These are phyloP conservation scores for Drosophila atroscutellata DNA, from an alignment of 2,888 invertebrate species.

Conservation along the genomic window DNA sequence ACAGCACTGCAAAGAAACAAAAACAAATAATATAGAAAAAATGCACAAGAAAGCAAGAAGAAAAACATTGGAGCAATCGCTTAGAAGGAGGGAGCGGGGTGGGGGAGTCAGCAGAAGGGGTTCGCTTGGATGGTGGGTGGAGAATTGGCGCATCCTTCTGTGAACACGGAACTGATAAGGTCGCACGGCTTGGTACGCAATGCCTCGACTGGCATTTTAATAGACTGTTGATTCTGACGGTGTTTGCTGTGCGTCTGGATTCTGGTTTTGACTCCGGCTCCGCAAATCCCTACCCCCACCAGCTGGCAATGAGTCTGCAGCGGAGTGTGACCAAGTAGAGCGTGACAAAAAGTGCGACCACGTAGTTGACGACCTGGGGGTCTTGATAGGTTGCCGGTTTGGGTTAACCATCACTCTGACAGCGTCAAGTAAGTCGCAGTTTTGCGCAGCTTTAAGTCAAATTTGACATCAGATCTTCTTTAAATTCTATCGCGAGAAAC, in stretches of 20 bases:
- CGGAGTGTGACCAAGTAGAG: slow-evolving; percentile 37
- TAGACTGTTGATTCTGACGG: slow-evolving; percentile 72
- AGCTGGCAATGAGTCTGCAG: slow-evolving; percentile 37
- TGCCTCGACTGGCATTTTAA: slow-evolving; percentile 77
- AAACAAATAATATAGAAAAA: slow-evolving; percentile 1
- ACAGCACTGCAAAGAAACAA: slow-evolving; percentile 19
- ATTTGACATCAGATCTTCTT: neutral
- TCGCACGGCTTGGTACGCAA: slow-evolving; percentile 66
- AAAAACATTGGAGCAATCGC: slow-evolving; percentile 27
- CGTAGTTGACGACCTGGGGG: slow-evolving; percentile 32
- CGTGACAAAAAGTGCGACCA: slow-evolving; percentile 60
- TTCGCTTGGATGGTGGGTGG: neutral
- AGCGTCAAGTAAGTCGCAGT: neutral
- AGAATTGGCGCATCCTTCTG: slow-evolving; percentile 34
- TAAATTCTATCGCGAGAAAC: too few relatives aligned
- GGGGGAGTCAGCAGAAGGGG: slow-evolving; percentile 1
- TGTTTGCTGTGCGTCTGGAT: slow-evolving; percentile 72
- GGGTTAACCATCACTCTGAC: slow-evolving; percentile 8
- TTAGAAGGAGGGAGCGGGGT: too few relatives aligned
- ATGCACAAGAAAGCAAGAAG: neutral
- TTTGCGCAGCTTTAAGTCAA: slow-evolving; percentile 18
- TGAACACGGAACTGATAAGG: slow-evolving; percentile 53
- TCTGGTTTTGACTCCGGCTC: slow-evolving; percentile 7
- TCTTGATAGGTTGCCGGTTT: neutral
- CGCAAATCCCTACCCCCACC: neutral